phyloP scores from a whole-genome alignment of 2,888 invertebrate genomes.

The Syrista parreyssii region DNA sequence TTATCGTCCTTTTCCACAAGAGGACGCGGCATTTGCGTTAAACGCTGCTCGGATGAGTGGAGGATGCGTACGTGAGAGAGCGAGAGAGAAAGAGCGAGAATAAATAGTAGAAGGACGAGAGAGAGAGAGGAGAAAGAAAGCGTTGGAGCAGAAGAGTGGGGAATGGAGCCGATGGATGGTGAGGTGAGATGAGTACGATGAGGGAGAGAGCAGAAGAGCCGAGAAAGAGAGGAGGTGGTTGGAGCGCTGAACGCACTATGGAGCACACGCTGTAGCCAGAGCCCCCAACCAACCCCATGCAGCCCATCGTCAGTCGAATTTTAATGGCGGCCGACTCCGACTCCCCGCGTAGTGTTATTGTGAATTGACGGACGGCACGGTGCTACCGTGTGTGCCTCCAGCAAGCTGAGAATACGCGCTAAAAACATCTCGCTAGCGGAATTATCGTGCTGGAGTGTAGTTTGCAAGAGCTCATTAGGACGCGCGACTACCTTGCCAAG shows the following conservation, averaged over 20 bases:
- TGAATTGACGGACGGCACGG: constrained; percentile 44
- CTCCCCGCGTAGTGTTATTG: constrained; percentile 56
- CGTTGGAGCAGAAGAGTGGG: background rate
- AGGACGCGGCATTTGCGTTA: background rate
- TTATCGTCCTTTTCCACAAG: background rate
- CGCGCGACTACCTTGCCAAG: background rate
- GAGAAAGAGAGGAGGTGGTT: background rate
- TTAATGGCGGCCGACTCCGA: constrained; percentile 60
- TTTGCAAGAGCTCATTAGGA: background rate
- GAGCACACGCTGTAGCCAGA: constrained; percentile 49
- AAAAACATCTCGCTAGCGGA: constrained; percentile 1
- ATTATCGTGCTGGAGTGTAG: background rate
- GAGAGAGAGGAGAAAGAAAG: constrained; percentile 15
- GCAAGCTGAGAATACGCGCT: constrained; percentile 6
- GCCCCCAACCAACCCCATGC: constrained; percentile 37
- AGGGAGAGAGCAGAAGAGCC: constrained; percentile 23
- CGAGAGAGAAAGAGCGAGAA: constrained; percentile 16
- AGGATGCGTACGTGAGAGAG: constrained; percentile 6
- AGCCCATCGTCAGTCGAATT: constrained; percentile 51
- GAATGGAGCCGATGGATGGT: constrained; percentile 22
- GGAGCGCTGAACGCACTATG: constrained; percentile 25
- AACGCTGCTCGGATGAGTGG: background rate
- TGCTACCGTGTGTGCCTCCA: constrained; percentile 15
- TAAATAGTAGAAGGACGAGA: constrained; percentile 2
- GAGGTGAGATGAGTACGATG: constrained; percentile 31